phyloP scores from a whole-genome alignment of 2,888 invertebrate genomes.

The Idaea dimidiata region DNA sequence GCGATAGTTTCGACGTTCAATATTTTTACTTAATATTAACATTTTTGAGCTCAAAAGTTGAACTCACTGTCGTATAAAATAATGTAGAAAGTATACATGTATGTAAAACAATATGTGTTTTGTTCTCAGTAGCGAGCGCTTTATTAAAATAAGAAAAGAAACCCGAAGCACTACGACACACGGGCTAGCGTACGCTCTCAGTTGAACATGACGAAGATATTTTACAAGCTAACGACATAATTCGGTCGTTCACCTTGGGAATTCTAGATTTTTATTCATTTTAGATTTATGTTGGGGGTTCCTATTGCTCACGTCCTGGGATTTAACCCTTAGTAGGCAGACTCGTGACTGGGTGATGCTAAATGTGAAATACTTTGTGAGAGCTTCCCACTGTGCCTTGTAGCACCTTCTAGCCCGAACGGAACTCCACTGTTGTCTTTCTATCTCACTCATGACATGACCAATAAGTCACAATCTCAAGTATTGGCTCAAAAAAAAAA shows the following conservation, averaged over 20 bases:
- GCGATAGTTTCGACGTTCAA: not conserved
- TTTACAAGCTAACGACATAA: not conserved
- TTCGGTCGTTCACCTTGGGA: not conserved
- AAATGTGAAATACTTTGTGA: too few species aligned
- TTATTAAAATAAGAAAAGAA: slow-evolving; percentile 1
- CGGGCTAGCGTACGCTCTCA: not conserved
- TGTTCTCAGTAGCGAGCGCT: slow-evolving; percentile 3
- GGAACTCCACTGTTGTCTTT: too few species aligned
- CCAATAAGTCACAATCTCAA: too few species aligned
- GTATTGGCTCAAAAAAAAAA: too few species aligned
- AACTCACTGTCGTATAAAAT: not conserved
- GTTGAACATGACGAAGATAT: not conserved
- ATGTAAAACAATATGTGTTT: not conserved
- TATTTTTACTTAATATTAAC: not conserved
- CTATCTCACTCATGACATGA: too few species aligned
- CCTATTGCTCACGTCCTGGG: not conserved
- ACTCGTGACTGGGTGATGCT: too few species aligned
- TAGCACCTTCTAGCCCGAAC: too few species aligned
- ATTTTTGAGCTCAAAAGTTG: not conserved
- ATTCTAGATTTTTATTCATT: not conserved
- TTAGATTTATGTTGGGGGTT: not conserved
- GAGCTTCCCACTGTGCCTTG: too few species aligned
- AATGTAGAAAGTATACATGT: not conserved
- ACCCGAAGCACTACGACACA: not conserved
- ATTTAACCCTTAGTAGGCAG: too few species aligned